These are phyloP conservation scores for Hydra vulgaris DNA, from an alignment of 30 jellyfish, hydroid and myxozoan genomes.

Conservation along the genomic window DNA sequence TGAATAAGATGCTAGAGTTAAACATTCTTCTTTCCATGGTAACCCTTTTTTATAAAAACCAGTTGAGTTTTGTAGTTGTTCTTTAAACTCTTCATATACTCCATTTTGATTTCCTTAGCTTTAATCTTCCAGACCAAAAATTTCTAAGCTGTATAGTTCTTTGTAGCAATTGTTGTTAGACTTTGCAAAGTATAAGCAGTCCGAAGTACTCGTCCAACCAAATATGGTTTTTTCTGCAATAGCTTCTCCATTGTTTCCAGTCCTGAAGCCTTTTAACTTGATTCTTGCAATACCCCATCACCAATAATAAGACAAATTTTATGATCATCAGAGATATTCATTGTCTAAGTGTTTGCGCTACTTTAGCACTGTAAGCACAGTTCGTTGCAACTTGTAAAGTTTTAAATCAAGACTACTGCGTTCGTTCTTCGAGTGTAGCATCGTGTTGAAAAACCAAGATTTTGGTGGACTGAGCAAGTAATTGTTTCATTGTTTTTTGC, in stretches of 20 bases:
- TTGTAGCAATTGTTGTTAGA: slow-evolving; percentile 40
- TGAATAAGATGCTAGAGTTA: too few species aligned
- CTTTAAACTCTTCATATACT: slow-evolving; percentile 49
- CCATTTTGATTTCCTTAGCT: slow-evolving; percentile 47
- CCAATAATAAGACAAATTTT: slow-evolving; percentile 38
- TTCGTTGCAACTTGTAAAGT: slow-evolving; percentile 34
- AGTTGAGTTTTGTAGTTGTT: too few species aligned
- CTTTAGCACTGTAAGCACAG: slow-evolving; percentile 30
- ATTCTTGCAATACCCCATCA: slow-evolving; percentile 13
- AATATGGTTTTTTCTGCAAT: too few species aligned
- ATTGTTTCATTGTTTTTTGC: slow-evolving; percentile 33
- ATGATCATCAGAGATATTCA: slow-evolving; percentile 12
- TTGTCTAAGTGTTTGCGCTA: slow-evolving; percentile 31
- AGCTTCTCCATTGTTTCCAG: too few species aligned
- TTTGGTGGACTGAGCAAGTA: slow-evolving; percentile 24
- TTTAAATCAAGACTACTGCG: slow-evolving; percentile 20
- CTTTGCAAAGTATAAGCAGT: too few species aligned
- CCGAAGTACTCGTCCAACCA: too few species aligned
- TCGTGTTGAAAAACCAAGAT: slow-evolving; percentile 25
- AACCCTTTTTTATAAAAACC: too few species aligned
- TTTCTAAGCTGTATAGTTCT: slow-evolving; percentile 45
- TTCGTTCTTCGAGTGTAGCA: slow-evolving; percentile 12
- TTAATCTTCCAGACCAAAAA: slow-evolving; percentile 44
- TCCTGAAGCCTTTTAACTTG: too few species aligned
- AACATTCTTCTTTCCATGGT: too few species aligned